Evolutionary conservation across 2,113 vertebrate genomes (phyloP).

Genomic region (Corythaeola cristata): DNA sequence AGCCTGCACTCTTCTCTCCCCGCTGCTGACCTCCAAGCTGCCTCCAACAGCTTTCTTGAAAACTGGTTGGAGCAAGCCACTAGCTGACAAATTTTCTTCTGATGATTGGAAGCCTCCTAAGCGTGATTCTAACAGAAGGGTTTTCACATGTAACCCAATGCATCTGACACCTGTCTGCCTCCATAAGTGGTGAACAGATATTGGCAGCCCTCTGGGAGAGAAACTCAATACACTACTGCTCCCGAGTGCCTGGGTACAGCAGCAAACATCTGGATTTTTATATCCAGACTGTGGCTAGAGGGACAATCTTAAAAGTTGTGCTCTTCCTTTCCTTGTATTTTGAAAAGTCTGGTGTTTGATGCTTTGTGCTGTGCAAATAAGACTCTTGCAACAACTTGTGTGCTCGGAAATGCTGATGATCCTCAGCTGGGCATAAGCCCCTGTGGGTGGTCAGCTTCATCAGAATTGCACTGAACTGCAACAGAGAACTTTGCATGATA

Average conservation of each 20-base stretch:
- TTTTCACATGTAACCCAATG: not conserved
- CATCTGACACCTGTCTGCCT: not conserved
- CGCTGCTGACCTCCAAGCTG: not conserved
- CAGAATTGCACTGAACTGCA: not conserved
- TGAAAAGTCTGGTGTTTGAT: not conserved
- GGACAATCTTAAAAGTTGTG: not conserved
- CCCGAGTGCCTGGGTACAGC: not conserved
- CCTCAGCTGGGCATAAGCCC: not conserved
- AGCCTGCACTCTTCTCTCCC: not conserved
- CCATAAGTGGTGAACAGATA: not conserved
- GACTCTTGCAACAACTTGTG: not conserved
- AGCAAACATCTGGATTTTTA: not conserved
- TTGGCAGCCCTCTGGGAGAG: not conserved
- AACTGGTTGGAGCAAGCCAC: not conserved
- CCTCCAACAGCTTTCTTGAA: not conserved
- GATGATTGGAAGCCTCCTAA: not conserved
- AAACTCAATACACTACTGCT: not conserved
- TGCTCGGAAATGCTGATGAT: not conserved
- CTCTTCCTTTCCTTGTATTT: not conserved
- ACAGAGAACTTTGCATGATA: not conserved
- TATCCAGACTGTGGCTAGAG: not conserved
- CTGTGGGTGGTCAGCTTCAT: accelerated
- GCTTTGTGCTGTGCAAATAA: not conserved
- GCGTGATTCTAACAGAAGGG: not conserved
- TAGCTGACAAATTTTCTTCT: not conserved